Evolutionary conservation across 2,113 vertebrate genomes (phyloP).

Genomic region (Diphyllodes magnificus): DNA sequence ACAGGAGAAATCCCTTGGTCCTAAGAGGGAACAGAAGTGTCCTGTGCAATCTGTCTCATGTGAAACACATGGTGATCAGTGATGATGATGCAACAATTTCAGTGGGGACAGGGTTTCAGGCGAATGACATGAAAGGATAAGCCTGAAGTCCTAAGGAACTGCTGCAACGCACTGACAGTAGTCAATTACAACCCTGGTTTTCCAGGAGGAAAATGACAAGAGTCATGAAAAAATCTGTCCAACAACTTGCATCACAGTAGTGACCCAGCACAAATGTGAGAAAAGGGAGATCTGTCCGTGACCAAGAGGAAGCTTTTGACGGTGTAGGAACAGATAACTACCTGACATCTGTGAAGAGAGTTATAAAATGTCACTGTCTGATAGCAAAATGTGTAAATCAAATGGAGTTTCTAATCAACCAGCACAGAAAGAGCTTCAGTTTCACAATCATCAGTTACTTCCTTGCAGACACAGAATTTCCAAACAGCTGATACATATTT

Average conservation of each 20-base stretch:
- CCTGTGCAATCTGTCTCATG: background rate
- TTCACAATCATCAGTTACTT: background rate
- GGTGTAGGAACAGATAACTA: background rate
- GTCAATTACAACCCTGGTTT: background rate
- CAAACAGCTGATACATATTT: background rate
- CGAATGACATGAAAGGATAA: background rate
- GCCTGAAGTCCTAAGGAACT: background rate
- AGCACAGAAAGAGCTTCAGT: background rate
- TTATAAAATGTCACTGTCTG: background rate
- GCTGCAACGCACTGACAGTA: background rate
- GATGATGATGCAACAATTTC: background rate
- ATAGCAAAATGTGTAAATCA: background rate
- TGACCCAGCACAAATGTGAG: background rate
- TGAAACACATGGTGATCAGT: background rate
- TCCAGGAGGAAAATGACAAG: background rate
- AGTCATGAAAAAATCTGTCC: background rate
- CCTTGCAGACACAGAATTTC: background rate
- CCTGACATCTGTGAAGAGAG: background rate
- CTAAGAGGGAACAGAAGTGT: background rate
- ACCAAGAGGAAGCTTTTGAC: background rate
- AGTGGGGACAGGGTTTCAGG: background rate
- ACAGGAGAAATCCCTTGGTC: background rate
- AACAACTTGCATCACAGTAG: fast-evolving
- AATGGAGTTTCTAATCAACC: background rate
- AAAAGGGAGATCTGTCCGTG: background rate